phyloP scores from a whole-genome alignment of 2,888 invertebrate species.

The Palloptera scutellata region DNA sequence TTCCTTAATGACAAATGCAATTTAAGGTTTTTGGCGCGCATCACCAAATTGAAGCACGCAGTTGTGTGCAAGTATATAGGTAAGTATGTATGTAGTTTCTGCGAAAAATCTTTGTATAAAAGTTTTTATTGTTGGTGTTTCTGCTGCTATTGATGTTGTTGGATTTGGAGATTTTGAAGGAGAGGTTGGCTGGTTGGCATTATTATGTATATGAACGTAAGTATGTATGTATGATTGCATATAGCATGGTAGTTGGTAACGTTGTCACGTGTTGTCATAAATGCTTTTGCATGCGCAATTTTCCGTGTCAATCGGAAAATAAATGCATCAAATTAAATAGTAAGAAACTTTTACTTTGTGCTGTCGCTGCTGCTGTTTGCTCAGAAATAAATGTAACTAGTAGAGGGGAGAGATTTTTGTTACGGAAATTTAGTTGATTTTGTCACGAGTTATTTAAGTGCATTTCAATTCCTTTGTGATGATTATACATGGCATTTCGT shows the following conservation, averaged over 20 bases:
- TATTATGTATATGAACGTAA: not conserved
- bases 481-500: not conserved
- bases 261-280: slow-evolving; percentile 14
- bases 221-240: not conserved
- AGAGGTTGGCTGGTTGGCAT: too few species aligned
- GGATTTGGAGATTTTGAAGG: not conserved
- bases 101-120: too few species aligned
- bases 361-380: not conserved
- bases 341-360: not conserved
- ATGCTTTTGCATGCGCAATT: slow-evolving; percentile 11
- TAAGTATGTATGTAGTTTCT: not conserved
- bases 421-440: too few species aligned
- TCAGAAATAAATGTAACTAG: too few species aligned
- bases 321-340: slow-evolving; percentile 1
- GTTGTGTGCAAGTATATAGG: not conserved
- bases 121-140: too few species aligned
- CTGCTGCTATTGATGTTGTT: not conserved
- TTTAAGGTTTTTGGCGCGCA: slow-evolving; percentile 31
- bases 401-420: too few species aligned
- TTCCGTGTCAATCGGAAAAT: slow-evolving; percentile 7
- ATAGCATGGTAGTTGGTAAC: not conserved
- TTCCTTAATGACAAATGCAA: slow-evolving; percentile 32
- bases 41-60: slow-evolving; percentile 18
- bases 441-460: too few species aligned
- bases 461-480: too few species aligned